Base-by-base conservation (phyloP, 2,888 invertebrate species). In the Phaonia tiefii region DNA sequence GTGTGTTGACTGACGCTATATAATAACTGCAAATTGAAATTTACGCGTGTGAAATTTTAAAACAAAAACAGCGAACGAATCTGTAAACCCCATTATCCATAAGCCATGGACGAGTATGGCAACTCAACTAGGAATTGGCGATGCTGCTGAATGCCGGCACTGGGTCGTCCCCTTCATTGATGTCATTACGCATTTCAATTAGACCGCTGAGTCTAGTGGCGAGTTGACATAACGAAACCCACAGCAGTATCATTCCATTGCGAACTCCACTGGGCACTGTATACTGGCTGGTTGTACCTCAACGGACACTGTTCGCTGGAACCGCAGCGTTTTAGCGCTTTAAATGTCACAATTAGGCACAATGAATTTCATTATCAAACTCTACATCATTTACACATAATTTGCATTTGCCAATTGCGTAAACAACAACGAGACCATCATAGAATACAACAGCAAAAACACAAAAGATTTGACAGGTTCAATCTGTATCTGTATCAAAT, bases 351-450 rank as follows among this genome's bases (percentile, higher is more conserved):
- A 76, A 76, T 76, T 80, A 76, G 76, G 73, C 63, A 80, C 63
- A 76, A 39, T 31, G 70, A 80, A 76, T 80, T 80, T 71, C 72
- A 81, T 81, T 81, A 78, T 49, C 78, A 75, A 63, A 67, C 54
- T 54, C 71, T 71, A 81, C 78, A 78, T 81, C 81, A 78, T 78
- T 81, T 72, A 75, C 81, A 77, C 70, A 81, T 81, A 66, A 81
- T 81, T 81, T 77, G 77, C 65, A 77, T 72, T 80, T 74, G 26
- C 51, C 71, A 75, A 39, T 20, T 20, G 20, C 22, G 42, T 42
- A 39, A 39, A 63, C 42, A 31, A 31, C 49, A 5, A 37, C 37
- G n/a, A 22, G 63, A 22, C 39, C n/a, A 17, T 20, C 8, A 8
- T 31, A 31, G 31, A 31, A 31, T 5, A 5, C 31, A 31, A 8